Evolutionary conservation across 2,888 invertebrate genomes (phyloP).

Genomic region (Chalcis sispes): DNA sequence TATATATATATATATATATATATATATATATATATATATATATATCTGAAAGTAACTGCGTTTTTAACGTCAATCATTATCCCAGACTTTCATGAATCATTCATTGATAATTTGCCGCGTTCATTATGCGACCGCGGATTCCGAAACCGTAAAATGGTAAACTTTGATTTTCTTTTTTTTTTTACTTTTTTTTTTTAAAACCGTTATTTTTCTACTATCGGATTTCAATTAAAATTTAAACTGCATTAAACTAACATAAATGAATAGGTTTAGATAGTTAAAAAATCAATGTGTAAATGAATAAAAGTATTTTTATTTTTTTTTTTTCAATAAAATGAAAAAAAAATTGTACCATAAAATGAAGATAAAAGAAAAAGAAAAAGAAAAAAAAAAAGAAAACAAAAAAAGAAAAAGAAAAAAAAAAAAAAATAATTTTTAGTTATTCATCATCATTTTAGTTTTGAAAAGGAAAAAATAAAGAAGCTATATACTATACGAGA

Average conservation of each 20-base stretch:
- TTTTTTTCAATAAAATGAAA: too few species aligned
- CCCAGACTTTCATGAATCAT: constrained; percentile 16
- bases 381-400: too few species aligned
- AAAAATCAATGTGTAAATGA: constrained; percentile 1
- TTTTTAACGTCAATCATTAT: constrained; percentile 48
- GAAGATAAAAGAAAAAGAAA: too few species aligned
- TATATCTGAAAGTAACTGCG: constrained; percentile 9
- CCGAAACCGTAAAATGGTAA: not conserved
- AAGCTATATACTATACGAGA: too few species aligned
- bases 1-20: too few species aligned
- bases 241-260: constrained; percentile 19
- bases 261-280: not conserved
- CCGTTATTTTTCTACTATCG: too few species aligned
- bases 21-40: too few species aligned
- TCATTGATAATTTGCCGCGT: constrained; percentile 24
- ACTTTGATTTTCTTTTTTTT: constrained; percentile 7
- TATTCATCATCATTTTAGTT: not conserved
- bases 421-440: not conserved
- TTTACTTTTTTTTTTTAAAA: too few species aligned
- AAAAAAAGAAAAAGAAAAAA: not conserved
- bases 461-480: too few species aligned
- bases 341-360: too few species aligned
- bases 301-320: constrained; percentile 1
- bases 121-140: not conserved
- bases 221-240: too few species aligned